phyloP scores from a whole-genome alignment of 2,888 invertebrate species.

The Odontocolon sp. region DNA sequence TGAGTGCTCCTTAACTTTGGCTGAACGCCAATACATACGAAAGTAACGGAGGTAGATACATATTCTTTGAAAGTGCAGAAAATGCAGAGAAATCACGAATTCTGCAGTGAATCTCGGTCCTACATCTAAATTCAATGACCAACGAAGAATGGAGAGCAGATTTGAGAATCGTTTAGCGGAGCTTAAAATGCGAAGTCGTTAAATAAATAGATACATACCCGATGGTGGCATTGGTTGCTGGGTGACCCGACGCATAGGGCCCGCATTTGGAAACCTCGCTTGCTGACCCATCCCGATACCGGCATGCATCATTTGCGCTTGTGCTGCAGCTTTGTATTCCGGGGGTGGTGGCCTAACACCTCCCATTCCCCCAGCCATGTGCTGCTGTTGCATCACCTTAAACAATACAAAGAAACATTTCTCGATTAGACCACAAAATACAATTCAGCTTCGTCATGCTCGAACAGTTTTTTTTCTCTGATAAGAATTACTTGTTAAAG shows the following conservation, averaged over 20 bases:
- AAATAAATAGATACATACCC: constrained; percentile 79
- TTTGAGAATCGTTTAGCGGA: neutral
- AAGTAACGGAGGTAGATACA: constrained; percentile 53
- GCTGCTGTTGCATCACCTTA: constrained; percentile 76
- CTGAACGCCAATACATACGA: constrained; percentile 66
- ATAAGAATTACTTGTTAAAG: no score
- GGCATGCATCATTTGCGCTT: constrained; percentile 84
- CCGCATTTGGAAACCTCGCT: constrained; percentile 82
- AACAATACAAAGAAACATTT: constrained; percentile 43
- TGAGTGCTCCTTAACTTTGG: constrained; percentile 71
- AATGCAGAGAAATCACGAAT: constrained; percentile 36
- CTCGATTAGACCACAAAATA: neutral
- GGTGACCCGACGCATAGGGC: constrained; percentile 85
- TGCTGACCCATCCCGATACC: constrained; percentile 80
- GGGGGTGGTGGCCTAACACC: constrained; percentile 90
- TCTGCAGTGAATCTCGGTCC: constrained; percentile 37
- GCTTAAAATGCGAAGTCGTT: constrained; percentile 32
- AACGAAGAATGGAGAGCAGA: constrained; percentile 23
- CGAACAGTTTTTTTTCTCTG: no score
- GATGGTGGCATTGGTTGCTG: constrained; percentile 88
- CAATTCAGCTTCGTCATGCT: neutral
- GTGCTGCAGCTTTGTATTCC: constrained; percentile 89
- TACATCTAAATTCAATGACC: constrained; percentile 2
- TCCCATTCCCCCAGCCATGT: constrained; percentile 77
- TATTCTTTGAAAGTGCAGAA: constrained; percentile 23